A percentile compares a stretch with the other conserved stretches of the same genome.
Conservation (phyloP, 2,113 vertebrate species). For the Craseonycteris thonglongyai region DNA sequence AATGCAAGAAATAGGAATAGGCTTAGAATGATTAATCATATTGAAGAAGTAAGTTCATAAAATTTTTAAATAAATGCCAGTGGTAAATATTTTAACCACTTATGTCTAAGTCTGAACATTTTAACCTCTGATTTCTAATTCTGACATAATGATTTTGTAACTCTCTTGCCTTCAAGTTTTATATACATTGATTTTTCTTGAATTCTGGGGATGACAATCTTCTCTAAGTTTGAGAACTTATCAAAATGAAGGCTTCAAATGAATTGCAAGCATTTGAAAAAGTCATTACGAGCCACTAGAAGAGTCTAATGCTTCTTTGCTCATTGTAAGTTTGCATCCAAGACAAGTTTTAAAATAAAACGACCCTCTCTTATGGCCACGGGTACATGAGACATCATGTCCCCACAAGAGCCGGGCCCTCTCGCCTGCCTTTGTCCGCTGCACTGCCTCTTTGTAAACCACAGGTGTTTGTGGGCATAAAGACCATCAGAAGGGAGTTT, state of each 20-base stretch:
- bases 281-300: conserved; percentile 16
- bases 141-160: neutral
- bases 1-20: neutral
- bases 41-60: neutral
- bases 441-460: conserved; percentile 78
- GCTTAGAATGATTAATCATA: neutral
- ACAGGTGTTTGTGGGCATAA: conserved; percentile 89
- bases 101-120: neutral
- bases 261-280: conserved; percentile 53
- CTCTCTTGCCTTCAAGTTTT: neutral
- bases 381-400: conserved; percentile 74
- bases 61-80: neutral
- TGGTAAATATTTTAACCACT: neutral
- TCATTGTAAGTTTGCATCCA: conserved; percentile 46
- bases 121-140: neutral
- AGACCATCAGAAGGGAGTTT: conserved; percentile 76
- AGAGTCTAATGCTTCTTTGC: neutral
- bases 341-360: conserved; percentile 60
- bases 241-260: conserved; percentile 1
- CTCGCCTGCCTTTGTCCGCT: conserved; percentile 65
- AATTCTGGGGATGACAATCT: neutral
- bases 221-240: neutral
- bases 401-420: conserved; percentile 65
- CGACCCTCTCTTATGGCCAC: conserved; percentile 45
- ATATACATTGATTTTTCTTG: neutral